Conservation (phyloP, 2,888 invertebrate species). For the Hedya salicella region DNA sequence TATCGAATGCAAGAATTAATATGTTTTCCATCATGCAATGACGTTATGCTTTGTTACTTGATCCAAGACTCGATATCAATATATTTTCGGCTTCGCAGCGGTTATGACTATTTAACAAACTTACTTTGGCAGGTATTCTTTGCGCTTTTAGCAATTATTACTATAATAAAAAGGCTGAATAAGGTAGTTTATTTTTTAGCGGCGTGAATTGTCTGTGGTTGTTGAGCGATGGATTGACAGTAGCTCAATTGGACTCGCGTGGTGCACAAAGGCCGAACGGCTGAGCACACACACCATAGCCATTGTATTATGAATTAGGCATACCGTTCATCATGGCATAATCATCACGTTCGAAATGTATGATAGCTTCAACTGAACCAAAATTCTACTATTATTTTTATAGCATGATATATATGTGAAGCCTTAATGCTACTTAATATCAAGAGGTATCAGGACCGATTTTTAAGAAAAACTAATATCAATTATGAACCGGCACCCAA, state of each 20-base stretch:
- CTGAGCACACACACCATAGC: constrained; percentile 61
- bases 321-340: constrained; percentile 68
- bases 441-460: no score
- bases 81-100: not conserved
- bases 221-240: constrained; percentile 58
- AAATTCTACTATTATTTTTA: not conserved
- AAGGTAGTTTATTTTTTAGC: not conserved
- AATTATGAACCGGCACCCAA: not conserved
- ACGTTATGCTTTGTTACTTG: not conserved
- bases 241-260: constrained; percentile 70
- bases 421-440: no score
- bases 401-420: no score
- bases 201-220: constrained; percentile 40
- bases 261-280: constrained; percentile 65
- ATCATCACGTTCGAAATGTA: constrained; percentile 53
- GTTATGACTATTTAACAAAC: constrained; percentile 3
- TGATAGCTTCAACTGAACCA: constrained; percentile 4
- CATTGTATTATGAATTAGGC: constrained; percentile 69
- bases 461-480: no score
- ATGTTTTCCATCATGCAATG: constrained; percentile 1
- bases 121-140: not conserved
- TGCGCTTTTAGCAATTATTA: not conserved
- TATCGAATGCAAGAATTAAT: not conserved
- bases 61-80: not conserved
- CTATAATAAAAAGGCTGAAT: not conserved